Evolutionary conservation across 2,113 vertebrate genomes (phyloP), one percentile per base, ranked within the genome.

Genomic region (Callipepla squamata): DNA sequence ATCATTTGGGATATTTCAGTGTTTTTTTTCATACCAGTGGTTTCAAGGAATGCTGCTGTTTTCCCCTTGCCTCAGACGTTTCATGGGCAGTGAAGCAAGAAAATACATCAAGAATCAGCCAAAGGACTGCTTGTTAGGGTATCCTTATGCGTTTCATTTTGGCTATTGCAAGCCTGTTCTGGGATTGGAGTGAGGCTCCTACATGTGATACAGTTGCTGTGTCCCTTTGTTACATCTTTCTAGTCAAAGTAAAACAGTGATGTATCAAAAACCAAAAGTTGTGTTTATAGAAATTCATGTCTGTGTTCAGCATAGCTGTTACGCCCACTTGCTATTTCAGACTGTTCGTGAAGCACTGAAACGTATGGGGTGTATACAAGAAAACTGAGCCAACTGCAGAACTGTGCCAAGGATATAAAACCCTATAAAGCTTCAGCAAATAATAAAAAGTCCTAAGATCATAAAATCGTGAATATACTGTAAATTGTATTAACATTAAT

Each of bases 31-130:
- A 80, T 98, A 89, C 96, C 97, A 97, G 92, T 98, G 98, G 93
- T 98, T 98, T 97, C 94, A 93, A 98, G 98, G 98, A 99, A 99
- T 98, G 98, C 98, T 98, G 97, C 91, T 85, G 94, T 97, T 97
- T 96, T 96, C 72, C 76, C 80, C 89, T 95, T 80, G 92, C 96
- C 95, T 95, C 85, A 88, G 95, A 96, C 96, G 96, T 98, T 97
- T 97, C 97, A 97, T 95, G 98, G 97, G 97, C 96, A 80, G 93
- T 97, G 98, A 97, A 98, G 98, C 98, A 97, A 95, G 97, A 98
- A 97, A 97, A 92, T 97, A 97, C 89, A 97, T 98, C 97, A 98
- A 97, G 97, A 96, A 95, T 69, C 97, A 96, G 96, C 96, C 75
- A 62, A 95, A 97, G 93, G 96, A 95, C 95, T 86, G 97, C 57